Percentiles rank a stretch among this genome's conserved stretches.
Conservation (phyloP, 2,113 vertebrate species). For the Himantopus leucocephalus region DNA sequence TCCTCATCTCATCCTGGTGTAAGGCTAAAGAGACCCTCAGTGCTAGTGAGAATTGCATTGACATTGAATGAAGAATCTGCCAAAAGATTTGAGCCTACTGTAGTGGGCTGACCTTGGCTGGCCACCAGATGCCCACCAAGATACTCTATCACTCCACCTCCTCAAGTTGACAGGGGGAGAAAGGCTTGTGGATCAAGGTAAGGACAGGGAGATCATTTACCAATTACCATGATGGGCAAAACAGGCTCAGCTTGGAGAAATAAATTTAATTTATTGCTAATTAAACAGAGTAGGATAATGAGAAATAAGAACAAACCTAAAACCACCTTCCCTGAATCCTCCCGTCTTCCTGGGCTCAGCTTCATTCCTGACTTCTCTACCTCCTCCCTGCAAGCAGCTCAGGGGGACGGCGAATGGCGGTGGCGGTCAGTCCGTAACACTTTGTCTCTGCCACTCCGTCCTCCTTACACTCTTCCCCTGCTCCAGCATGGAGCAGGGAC, state of each 20-base stretch:
- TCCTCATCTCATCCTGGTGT: neutral
- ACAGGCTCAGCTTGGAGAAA: neutral
- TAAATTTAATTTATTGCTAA: neutral
- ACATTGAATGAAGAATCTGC: neutral
- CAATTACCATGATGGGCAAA: neutral
- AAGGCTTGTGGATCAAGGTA: neutral
- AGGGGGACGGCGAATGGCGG: neutral
- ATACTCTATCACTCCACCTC: neutral
- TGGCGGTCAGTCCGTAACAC: neutral
- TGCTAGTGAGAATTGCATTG: neutral
- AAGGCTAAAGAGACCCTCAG: neutral
- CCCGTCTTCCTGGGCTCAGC: neutral
- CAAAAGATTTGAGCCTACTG: neutral
- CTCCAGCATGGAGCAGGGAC: neutral
- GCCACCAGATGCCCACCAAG: neutral
- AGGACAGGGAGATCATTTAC: neutral
- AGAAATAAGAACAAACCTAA: neutral
- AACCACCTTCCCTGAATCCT: neutral
- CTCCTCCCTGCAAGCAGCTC: rapidly evolving
- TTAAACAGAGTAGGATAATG: neutral
- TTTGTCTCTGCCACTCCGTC: neutral
- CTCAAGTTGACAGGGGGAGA: neutral
- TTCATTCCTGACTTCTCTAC: neutral
- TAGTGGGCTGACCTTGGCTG: neutral
- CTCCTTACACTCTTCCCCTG: neutral